A percentile compares a stretch with the other conserved stretches of the same genome.
These are phyloP conservation scores for Rhipidura dahli DNA, from an alignment of 2,113 vertebrate genomes.

Conservation along the genomic window DNA sequence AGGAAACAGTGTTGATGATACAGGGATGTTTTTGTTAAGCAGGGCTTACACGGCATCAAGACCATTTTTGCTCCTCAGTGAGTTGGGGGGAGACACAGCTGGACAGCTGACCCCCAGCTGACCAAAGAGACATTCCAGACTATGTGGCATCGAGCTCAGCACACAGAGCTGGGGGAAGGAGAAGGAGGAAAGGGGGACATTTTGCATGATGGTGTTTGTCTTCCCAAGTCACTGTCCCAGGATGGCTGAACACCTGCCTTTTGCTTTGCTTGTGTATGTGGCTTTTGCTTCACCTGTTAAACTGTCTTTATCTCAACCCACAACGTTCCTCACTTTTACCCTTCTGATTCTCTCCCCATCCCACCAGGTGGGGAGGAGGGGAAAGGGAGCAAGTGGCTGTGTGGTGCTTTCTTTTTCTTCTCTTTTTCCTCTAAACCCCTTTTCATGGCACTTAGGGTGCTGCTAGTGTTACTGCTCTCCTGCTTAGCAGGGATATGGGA, in stretches of 20 bases:
- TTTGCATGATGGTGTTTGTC: too few species aligned
- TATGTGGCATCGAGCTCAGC: neutral
- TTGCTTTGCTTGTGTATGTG: neutral
- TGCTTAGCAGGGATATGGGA: neutral
- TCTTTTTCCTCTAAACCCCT: neutral
- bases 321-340: neutral
- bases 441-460: neutral
- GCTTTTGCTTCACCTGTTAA: neutral
- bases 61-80: neutral
- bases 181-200: neutral
- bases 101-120: neutral
- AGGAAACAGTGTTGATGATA: neutral
- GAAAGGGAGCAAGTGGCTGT: neutral
- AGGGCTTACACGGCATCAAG: neutral
- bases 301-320: neutral
- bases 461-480: neutral
- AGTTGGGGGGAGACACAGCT: neutral
- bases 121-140: neutral
- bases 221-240: neutral
- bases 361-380: fast-evolving
- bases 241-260: neutral
- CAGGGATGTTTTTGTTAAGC: neutral
- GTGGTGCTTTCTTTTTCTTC: neutral
- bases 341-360: neutral
- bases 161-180: neutral